Evolutionary conservation across 1,140 invertebrate genomes (phyloP), one percentile per base, ranked within the genome.

Genomic region (Heliconius eleuchia): DNA sequence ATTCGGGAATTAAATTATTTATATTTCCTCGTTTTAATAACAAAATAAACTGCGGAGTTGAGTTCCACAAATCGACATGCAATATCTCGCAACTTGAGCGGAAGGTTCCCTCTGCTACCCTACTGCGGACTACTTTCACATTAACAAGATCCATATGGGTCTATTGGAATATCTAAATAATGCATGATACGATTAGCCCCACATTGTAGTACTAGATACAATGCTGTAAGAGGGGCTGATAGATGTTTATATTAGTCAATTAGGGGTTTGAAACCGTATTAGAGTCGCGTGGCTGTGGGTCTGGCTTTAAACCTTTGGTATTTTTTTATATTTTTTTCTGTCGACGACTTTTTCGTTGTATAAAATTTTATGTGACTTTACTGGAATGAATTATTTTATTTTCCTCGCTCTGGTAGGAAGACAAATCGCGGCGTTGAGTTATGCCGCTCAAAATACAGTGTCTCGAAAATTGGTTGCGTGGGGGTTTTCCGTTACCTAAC

Each of bases 231-330:
- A 57, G 55, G 55, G 30, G 73, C n/a, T 66, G 34, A 39, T 75
- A 75, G 23, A 66, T 57, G 74, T 55, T 60, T 42, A 66, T 57
- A 66, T 34, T 42, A 60, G 74, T 18, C 74, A 70, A 76, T 76
- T 66, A 76, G 57, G n/a, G 34, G 30, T 60, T 70, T 55, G 60
- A 66, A 46, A 46, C 55, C 34, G 74, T 66, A 23, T 57, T 57
- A 9, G 55, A 27, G 60, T 66, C 23, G 60, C 27, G 60, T 66
- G 42, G 60, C 60, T 13, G 23, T 23, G 19, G 3, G 9, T 11
- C 11, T 46, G 42, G 42, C 4, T 13, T 46, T 66, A 1, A 13
- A 66, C n/a, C 11, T 66, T 27, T 66, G 60, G 60, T 18, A 30
- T 30, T 11, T 5, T 57, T 27, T 66, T 13, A 46, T 46, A 46